These are phyloP conservation scores for Meriones unguiculatus DNA, from an alignment of 2,113 vertebrate species.

Conservation along the genomic window DNA sequence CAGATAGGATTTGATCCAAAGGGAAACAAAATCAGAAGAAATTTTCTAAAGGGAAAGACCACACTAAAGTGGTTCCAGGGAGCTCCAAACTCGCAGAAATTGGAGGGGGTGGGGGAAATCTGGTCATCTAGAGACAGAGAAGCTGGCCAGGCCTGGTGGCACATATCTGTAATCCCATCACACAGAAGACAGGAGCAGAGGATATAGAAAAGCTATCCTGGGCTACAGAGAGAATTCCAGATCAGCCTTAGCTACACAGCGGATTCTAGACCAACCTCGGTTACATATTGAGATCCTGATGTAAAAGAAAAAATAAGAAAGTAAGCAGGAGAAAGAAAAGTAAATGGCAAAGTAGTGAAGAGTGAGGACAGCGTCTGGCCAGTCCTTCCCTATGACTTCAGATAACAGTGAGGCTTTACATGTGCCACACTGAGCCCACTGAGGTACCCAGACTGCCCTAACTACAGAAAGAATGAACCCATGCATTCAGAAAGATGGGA, in stretches of 20 bases:
- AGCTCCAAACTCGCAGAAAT: not conserved
- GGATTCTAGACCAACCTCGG: not conserved
- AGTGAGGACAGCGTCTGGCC: not conserved
- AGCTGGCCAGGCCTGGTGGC: not conserved
- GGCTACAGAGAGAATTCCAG: not conserved
- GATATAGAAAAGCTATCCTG: not conserved
- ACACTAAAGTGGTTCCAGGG: not conserved
- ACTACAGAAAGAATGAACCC: not conserved
- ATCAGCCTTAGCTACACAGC: not conserved
- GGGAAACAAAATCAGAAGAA: not conserved
- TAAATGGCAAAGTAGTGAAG: not conserved
- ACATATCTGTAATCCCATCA: not conserved
- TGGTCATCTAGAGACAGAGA: not conserved
- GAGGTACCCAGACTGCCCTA: accelerated
- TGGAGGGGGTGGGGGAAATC: not conserved
- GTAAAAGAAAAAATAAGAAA: not conserved
- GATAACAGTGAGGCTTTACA: not conserved
- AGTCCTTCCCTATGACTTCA: too few species aligned
- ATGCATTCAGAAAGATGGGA: not conserved
- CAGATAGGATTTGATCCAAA: not conserved
- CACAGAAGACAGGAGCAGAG: not conserved
- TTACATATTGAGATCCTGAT: not conserved
- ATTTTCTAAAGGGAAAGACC: not conserved
- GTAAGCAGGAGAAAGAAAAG: not conserved
- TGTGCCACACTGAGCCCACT: not conserved